Percentiles rank a stretch among this genome's conserved stretches.
phyloP scores from a whole-genome alignment of 2,797 vertebrate species.

The Dryobates pubescens region DNA sequence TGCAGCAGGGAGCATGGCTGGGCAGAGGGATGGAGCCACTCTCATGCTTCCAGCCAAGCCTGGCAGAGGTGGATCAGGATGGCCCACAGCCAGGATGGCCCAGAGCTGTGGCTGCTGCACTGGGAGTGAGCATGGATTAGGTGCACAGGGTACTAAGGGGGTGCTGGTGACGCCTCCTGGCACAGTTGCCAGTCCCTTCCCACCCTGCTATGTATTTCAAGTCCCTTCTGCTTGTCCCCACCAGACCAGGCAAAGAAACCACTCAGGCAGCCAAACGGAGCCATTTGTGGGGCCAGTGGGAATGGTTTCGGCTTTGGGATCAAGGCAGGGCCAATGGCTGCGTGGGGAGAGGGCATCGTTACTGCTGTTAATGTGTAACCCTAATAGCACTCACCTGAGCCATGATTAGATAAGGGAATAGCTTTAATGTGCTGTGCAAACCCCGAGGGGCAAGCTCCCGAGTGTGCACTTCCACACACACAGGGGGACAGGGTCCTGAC shows the following conservation, averaged over 20 bases:
- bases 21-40: not conserved
- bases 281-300: not conserved
- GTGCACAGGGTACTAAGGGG: not conserved
- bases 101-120: not conserved
- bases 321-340: conserved; percentile 64
- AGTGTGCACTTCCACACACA: not conserved
- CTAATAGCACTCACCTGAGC: conserved; percentile 74
- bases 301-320: conserved; percentile 54
- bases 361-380: conserved; percentile 71
- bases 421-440: conserved; percentile 71
- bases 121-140: rapidly evolving
- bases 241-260: not conserved
- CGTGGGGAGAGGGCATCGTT: conserved; percentile 51
- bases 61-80: not conserved
- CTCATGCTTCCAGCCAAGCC: not conserved
- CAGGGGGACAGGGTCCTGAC: not conserved
- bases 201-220: not conserved
- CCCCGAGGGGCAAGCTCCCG: conserved; percentile 29
- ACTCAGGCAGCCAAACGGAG: not conserved
- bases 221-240: not conserved
- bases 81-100: not conserved
- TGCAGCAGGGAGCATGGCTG: rapidly evolving
- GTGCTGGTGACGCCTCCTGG: not conserved
- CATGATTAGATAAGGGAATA: conserved; percentile 70
- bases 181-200: not conserved